Conservation (phyloP, 2,113 vertebrate species). For the Megaceryle torquata region DNA sequence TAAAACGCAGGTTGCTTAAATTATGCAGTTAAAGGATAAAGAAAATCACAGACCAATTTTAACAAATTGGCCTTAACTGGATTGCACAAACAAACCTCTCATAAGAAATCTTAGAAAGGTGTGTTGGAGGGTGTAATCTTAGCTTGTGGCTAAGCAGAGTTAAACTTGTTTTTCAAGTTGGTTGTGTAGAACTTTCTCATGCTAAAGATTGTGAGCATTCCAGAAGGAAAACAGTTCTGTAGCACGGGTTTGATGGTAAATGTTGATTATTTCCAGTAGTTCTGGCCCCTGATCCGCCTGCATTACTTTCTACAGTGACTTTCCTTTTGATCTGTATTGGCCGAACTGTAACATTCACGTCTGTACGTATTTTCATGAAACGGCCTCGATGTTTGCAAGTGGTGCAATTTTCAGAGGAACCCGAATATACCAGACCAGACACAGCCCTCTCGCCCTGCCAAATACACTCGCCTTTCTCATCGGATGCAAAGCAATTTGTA, state of each 20-base stretch:
- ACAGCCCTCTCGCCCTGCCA: neutral
- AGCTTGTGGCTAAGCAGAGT: constrained; percentile 69
- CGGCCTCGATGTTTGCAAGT: neutral
- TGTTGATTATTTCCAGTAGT: constrained; percentile 50
- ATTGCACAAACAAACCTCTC: constrained; percentile 65
- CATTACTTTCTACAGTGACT: neutral
- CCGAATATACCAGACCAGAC: neutral
- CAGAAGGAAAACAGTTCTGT: constrained; percentile 59
- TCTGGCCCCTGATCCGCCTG: neutral
- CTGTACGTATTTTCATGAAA: neutral
- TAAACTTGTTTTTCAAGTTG: constrained; percentile 82
- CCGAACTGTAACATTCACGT: neutral
- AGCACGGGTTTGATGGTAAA: constrained; percentile 51
- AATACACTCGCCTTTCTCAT: neutral
- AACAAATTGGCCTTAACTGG: constrained; percentile 70
- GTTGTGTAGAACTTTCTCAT: constrained; percentile 78
- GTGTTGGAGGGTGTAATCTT: constrained; percentile 77
- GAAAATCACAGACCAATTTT: constrained; percentile 71
- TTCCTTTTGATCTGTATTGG: neutral
- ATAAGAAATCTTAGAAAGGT: constrained; percentile 72
- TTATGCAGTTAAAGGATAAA: constrained; percentile 63
- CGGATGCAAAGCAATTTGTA: neutral
- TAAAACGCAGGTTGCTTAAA: constrained; percentile 61
- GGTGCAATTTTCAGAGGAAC: neutral
- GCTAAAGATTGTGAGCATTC: constrained; percentile 74